Conservation (phyloP, 2,113 vertebrate genomes). For the Eurypyga helias region DNA sequence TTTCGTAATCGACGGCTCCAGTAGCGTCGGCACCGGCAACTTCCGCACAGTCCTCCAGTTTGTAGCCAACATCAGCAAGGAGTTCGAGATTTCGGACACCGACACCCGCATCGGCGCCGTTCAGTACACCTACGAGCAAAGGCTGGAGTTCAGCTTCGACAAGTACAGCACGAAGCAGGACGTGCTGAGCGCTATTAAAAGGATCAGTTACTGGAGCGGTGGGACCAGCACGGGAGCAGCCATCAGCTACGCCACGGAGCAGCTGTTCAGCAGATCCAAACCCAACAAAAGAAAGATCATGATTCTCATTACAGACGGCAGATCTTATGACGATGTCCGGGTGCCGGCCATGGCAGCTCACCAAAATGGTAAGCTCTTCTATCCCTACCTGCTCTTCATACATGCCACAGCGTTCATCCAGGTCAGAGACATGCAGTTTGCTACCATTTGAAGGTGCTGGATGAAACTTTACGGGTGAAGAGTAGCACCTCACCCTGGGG, state of each 20-base stretch:
- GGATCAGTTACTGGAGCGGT: constrained; percentile 95
- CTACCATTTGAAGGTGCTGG: not conserved
- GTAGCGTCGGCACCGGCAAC: constrained; percentile 92
- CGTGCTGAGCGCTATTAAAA: constrained; percentile 88
- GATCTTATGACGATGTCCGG: constrained; percentile 93
- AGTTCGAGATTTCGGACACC: constrained; percentile 96
- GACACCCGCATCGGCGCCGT: constrained; percentile 92
- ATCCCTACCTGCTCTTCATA: not conserved
- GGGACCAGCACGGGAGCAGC: constrained; percentile 97
- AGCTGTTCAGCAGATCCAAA: constrained; percentile 96
- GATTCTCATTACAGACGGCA: constrained; percentile 96
- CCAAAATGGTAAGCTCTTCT: constrained; percentile 80
- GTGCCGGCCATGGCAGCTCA: constrained; percentile 87
- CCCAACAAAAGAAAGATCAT: constrained; percentile 97
- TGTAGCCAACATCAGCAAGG: constrained; percentile 92
- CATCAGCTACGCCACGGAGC: constrained; percentile 89
- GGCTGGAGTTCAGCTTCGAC: constrained; percentile 93
- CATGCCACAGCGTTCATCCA: not conserved
- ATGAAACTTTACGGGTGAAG: not conserved
- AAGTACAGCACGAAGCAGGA: constrained; percentile 87
- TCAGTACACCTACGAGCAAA: constrained; percentile 98
- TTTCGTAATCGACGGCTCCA: constrained; percentile 96
- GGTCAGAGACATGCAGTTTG: not conserved
- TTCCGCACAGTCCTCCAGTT: constrained; percentile 96
- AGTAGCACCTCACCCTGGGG: not conserved